Conservation (phyloP, 2,888 invertebrate genomes). For the Archips crataeganus region DNA sequence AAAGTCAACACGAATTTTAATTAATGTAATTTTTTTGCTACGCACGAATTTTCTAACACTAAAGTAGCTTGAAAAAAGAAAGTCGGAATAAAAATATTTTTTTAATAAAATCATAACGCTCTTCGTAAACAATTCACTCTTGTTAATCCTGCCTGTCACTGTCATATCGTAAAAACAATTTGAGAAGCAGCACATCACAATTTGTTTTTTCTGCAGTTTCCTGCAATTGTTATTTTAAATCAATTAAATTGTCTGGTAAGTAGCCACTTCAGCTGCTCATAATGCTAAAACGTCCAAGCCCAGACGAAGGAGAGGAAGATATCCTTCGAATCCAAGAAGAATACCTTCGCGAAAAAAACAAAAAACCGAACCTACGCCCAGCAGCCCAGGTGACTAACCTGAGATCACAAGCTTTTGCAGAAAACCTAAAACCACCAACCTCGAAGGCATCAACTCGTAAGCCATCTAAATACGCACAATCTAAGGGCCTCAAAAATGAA, state of each 20-base stretch:
- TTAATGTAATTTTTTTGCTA: too few relatives aligned
- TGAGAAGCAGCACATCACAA: background rate
- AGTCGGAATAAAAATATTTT: too few relatives aligned
- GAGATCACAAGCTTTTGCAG: conserved; percentile 59
- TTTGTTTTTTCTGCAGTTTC: background rate
- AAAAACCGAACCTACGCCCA: conserved; percentile 84
- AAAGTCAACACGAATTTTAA: too few relatives aligned
- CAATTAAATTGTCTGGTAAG: background rate
- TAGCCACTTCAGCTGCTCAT: background rate
- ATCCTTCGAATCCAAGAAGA: conserved; percentile 90
- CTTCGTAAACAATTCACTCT: background rate
- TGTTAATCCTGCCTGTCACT: conserved; percentile 5
- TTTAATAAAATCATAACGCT: background rate
- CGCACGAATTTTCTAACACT: too few relatives aligned
- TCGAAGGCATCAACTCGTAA: conserved; percentile 53
- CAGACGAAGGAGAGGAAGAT: conserved; percentile 90
- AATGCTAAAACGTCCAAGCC: conserved; percentile 89
- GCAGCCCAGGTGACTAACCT: conserved; percentile 87
- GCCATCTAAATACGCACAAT: conserved; percentile 76
- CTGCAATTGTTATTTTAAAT: background rate
- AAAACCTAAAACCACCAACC: conserved; percentile 42
- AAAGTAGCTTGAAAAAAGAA: too few relatives aligned
- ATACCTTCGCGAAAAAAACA: conserved; percentile 85
- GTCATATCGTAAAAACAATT: conserved; percentile 9
- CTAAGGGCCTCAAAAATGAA: conserved; percentile 70